Conservation (phyloP, 2,113 vertebrate genomes). For the Spilogale gracilis region DNA sequence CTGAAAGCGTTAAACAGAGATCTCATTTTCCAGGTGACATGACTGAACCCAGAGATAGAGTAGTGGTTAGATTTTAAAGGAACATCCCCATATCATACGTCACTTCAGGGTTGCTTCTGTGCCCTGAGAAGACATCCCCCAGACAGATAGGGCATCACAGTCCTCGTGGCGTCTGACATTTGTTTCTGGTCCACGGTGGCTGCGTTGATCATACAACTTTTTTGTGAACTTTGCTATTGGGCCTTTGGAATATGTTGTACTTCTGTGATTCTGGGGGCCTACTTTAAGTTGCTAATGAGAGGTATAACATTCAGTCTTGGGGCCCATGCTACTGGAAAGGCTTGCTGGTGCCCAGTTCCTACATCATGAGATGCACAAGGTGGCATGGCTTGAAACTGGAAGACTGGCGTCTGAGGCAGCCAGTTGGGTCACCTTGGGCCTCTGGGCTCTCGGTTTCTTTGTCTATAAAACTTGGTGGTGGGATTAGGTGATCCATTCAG, state of each 20-base stretch:
- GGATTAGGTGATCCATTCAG: not conserved
- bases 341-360: not conserved
- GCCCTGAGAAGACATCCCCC: not conserved
- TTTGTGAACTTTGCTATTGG: not conserved
- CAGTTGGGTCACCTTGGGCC: not conserved
- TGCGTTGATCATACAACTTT: not conserved
- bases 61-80: not conserved
- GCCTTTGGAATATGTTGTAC: not conserved
- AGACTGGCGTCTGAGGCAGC: not conserved
- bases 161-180: not conserved
- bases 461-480: not conserved
- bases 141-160: too few species aligned
- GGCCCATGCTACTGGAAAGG: not conserved
- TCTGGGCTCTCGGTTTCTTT: not conserved
- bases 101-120: not conserved
- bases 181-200: not conserved
- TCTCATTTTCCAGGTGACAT: not conserved
- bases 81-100: not conserved
- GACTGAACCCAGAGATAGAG: not conserved
- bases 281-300: not conserved
- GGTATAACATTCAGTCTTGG: not conserved
- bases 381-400: not conserved
- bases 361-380: not conserved
- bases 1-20: not conserved
- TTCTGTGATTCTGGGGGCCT: not conserved